Percentiles rank a stretch among this genome's conserved stretches.
Conservation (phyloP, 2,797 vertebrate species). For the Pteropus rufus region DNA sequence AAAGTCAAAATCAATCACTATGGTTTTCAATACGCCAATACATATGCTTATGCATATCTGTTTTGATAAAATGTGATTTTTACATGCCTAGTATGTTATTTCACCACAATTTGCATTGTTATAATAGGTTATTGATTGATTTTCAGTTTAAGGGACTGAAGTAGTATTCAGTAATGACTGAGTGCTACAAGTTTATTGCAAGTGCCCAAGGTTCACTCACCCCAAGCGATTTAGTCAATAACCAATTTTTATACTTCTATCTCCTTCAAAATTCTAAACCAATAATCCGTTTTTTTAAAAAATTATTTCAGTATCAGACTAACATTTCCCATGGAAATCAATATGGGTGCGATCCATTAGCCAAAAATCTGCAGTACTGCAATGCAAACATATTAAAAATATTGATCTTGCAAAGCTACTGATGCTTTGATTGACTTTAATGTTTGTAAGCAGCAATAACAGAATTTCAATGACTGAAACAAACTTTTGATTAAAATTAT, state of each 20-base stretch:
- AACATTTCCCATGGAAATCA: slow-evolving; percentile 97
- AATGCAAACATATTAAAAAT: slow-evolving; percentile 90
- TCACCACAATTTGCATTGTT: slow-evolving; percentile 97
- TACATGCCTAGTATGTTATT: slow-evolving; percentile 89
- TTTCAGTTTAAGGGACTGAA: slow-evolving; percentile 92
- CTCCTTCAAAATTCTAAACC: slow-evolving; percentile 89
- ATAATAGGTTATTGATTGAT: slow-evolving; percentile 98
- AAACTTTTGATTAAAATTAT: slow-evolving; percentile 92
- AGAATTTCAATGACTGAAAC: slow-evolving; percentile 87
- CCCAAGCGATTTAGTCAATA: slow-evolving; percentile 94
- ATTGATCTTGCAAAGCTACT: slow-evolving; percentile 87
- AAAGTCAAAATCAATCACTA: slow-evolving; percentile 67
- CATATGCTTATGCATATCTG: slow-evolving; percentile 88
- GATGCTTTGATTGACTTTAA: slow-evolving; percentile 88
- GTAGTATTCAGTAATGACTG: slow-evolving; percentile 91
- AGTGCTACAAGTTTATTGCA: slow-evolving; percentile 93
- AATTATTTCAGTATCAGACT: slow-evolving; percentile 93
- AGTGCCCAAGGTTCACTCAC: slow-evolving; percentile 93
- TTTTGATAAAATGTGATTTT: slow-evolving; percentile 87
- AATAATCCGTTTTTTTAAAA: slow-evolving; percentile 84
- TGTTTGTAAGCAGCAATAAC: slow-evolving; percentile 88
- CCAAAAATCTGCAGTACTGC: slow-evolving; percentile 89
- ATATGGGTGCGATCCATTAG: slow-evolving; percentile 94
- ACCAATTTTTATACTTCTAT: slow-evolving; percentile 96
- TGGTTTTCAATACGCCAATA: slow-evolving; percentile 46